Evolutionary conservation across 2,113 vertebrate species (phyloP).

Genomic region (Hypanus sabinus): DNA sequence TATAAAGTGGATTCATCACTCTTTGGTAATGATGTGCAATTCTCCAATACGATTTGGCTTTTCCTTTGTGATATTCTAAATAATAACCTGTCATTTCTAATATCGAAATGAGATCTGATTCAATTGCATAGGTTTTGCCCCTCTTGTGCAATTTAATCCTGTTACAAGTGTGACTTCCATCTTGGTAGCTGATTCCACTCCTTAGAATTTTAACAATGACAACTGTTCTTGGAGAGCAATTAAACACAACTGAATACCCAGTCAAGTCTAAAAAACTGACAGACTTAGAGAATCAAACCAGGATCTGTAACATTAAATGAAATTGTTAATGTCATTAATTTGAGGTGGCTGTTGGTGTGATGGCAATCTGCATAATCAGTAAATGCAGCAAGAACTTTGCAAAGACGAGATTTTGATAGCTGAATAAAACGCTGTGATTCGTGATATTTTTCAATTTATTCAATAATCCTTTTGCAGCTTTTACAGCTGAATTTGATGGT

Average conservation of each 20-base stretch:
- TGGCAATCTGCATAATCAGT: background rate
- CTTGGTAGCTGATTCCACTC: background rate
- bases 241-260: background rate
- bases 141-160: background rate
- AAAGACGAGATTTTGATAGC: background rate
- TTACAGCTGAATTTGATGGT: background rate
- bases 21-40: background rate
- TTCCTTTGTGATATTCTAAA: background rate
- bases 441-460: slow-evolving; percentile 2
- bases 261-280: background rate
- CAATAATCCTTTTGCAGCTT: background rate
- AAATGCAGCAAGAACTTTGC: background rate
- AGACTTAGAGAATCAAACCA: background rate
- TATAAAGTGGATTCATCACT: background rate
- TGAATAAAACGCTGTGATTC: background rate
- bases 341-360: background rate
- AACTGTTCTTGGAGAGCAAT: background rate
- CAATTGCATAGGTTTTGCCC: background rate
- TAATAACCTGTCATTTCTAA: background rate
- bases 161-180: background rate
- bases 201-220: background rate
- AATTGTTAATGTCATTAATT: background rate
- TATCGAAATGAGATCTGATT: background rate
- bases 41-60: background rate
- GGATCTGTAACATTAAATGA: background rate